These are phyloP conservation scores for Oligia latruncula DNA, from an alignment of 2,888 invertebrate species.

Conservation along the genomic window DNA sequence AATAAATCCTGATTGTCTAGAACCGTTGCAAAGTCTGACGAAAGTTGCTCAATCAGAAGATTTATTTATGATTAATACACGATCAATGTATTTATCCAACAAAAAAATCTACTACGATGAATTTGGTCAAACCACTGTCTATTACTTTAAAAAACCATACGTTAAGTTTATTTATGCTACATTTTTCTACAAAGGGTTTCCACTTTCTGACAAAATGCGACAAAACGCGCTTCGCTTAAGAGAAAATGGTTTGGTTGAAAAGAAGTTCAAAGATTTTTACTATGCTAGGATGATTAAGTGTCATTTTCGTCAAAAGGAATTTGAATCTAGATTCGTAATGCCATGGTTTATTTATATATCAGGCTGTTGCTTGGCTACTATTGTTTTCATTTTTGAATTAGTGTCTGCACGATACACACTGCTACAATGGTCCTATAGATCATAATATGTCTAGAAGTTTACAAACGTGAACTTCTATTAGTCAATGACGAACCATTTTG, in stretches of 20 bases:
- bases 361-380: constrained; percentile 32
- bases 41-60: constrained; percentile 23
- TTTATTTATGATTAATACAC: constrained; percentile 8
- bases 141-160: constrained; percentile 35
- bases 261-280: constrained; percentile 35
- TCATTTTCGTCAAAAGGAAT: not conserved
- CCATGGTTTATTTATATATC: constrained; percentile 61
- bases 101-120: constrained; percentile 25
- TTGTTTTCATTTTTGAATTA: constrained; percentile 48
- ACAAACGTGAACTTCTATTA: too few species aligned
- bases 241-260: constrained; percentile 51
- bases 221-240: constrained; percentile 42
- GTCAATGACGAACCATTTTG: too few species aligned
- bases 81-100: too few species aligned
- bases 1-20: constrained; percentile 6
- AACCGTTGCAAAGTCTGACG: constrained; percentile 20
- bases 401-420: not conserved
- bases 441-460: too few species aligned
- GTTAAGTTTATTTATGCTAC: constrained; percentile 29
- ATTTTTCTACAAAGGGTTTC: constrained; percentile 60
- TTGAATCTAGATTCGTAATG: constrained; percentile 30
- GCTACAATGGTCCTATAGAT: too few species aligned
- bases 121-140: constrained; percentile 28
- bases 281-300: constrained; percentile 33
- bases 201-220: constrained; percentile 41